A percentile compares a stretch with the other conserved stretches of the same genome.
These are phyloP conservation scores for Pyralis farinalis DNA, from an alignment of 2,888 invertebrate genomes.

Conservation along the genomic window DNA sequence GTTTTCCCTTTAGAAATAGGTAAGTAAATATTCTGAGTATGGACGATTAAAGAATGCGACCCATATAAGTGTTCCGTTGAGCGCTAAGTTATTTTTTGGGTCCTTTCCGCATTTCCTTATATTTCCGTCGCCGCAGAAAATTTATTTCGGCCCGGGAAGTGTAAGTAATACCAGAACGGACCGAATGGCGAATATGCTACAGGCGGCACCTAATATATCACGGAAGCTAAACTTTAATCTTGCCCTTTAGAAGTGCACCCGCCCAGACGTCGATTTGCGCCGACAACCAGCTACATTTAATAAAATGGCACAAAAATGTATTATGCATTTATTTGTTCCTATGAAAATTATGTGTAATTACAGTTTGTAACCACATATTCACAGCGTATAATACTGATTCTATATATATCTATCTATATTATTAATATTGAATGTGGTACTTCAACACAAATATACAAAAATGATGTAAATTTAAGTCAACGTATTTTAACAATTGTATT, in stretches of 20 bases:
- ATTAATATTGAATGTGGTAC: no score
- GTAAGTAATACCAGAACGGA: slow-evolving; percentile 47
- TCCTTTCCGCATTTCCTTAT: slow-evolving; percentile 45
- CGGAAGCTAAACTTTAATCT: slow-evolving; percentile 44
- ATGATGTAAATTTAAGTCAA: no score
- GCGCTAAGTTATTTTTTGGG: slow-evolving; percentile 32
- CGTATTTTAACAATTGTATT: no score
- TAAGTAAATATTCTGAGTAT: slow-evolving; percentile 16
- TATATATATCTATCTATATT: no score
- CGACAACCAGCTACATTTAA: slow-evolving; percentile 24
- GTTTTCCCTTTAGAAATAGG: slow-evolving; percentile 11
- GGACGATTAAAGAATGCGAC: slow-evolving; percentile 21
- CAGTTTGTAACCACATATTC: no score
- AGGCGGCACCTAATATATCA: slow-evolving; percentile 56
- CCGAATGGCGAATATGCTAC: slow-evolving; percentile 48
- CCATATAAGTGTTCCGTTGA: slow-evolving; percentile 24
- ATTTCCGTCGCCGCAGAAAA: slow-evolving; percentile 46
- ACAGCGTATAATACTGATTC: no score
- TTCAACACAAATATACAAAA: no score
- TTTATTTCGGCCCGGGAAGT: slow-evolving; percentile 53
- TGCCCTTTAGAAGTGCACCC: slow-evolving; percentile 17
- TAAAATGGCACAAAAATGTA: slow-evolving; percentile 23
- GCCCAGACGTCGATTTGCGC: not conserved
- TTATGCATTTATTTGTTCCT: not conserved
- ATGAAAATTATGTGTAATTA: no score